phyloP scores from a whole-genome alignment of 2,113 vertebrate genomes.

The Vanacampus margaritifer region DNA sequence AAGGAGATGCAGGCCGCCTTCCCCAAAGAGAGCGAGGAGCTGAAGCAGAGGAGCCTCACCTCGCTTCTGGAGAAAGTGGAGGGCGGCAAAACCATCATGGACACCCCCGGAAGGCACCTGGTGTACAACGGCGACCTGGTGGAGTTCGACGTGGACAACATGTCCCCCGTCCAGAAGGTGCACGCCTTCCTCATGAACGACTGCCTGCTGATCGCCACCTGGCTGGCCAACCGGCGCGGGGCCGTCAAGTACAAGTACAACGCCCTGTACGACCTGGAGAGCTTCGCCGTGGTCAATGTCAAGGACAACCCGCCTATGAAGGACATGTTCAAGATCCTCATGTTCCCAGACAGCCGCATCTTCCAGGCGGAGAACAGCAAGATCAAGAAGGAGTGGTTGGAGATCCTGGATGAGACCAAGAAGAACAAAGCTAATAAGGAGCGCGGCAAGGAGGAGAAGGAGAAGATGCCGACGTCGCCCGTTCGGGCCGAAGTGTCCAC shows the following conservation, averaged over 20 bases:
- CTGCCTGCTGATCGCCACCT: constrained; percentile 89
- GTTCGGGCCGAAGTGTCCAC: constrained; percentile 67
- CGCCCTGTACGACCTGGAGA: constrained; percentile 88
- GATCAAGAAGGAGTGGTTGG: constrained; percentile 97
- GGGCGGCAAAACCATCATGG: constrained; percentile 90
- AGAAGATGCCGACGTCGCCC: constrained; percentile 69
- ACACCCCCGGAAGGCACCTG: constrained; percentile 89
- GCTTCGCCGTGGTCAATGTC: constrained; percentile 92
- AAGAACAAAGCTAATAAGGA: constrained; percentile 85
- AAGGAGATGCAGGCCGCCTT: constrained; percentile 80
- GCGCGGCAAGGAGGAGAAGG: constrained; percentile 82
- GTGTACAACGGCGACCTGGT: constrained; percentile 95
- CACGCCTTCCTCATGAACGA: constrained; percentile 98
- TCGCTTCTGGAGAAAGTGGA: constrained; percentile 96
- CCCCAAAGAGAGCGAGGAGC: constrained; percentile 85
- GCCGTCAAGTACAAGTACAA: constrained; percentile 87
- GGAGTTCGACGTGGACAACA: constrained; percentile 93
- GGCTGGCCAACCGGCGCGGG: constrained; percentile 85
- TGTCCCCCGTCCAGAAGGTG: constrained; percentile 90
- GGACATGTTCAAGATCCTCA: constrained; percentile 99
- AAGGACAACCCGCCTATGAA: constrained; percentile 99
- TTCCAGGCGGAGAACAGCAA: constrained; percentile 99
- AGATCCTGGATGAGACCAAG: constrained; percentile 94
- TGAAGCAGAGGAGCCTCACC: constrained; percentile 90
- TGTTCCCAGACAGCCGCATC: constrained; percentile 96